Evolutionary conservation across 2,888 invertebrate genomes (phyloP).

Genomic region (Dynastes hyllus): DNA sequence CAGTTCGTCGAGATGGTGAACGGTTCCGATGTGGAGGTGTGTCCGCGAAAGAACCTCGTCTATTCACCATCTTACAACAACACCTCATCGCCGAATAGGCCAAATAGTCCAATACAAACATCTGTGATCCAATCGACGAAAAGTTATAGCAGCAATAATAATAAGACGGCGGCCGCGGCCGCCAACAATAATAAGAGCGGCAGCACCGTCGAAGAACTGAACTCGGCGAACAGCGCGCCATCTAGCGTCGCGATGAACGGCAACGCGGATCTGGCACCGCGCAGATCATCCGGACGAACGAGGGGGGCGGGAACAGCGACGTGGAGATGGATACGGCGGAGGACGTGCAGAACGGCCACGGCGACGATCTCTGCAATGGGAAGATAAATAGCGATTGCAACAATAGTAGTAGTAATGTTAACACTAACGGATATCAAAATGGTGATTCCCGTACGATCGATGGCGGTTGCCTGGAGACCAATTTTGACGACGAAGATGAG

Average conservation of each 20-base stretch:
- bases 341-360: slow-evolving; percentile 70
- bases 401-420: slow-evolving; percentile 11
- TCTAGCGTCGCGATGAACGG: slow-evolving; percentile 72
- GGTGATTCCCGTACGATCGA: slow-evolving; percentile 71
- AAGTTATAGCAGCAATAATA: slow-evolving; percentile 66
- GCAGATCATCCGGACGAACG: slow-evolving; percentile 68
- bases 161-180: slow-evolving; percentile 49
- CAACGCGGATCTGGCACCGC: slow-evolving; percentile 62
- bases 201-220: slow-evolving; percentile 72
- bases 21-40: slow-evolving; percentile 84
- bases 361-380: slow-evolving; percentile 53
- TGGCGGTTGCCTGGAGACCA: slow-evolving; percentile 58
- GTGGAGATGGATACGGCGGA: slow-evolving; percentile 73
- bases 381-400: slow-evolving; percentile 27
- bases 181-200: not conserved
- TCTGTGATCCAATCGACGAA: slow-evolving; percentile 90
- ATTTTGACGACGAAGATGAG: slow-evolving; percentile 80
- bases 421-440: slow-evolving; percentile 76
- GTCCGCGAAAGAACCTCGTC: slow-evolving; percentile 61
- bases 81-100: slow-evolving; percentile 61
- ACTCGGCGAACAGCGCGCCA: slow-evolving; percentile 67
- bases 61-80: slow-evolving; percentile 61
- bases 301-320: slow-evolving; percentile 68
- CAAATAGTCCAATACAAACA: slow-evolving; percentile 78
- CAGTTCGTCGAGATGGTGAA: slow-evolving; percentile 99